These are phyloP conservation scores for Nezara viridula DNA, from an alignment of 2,888 invertebrate species.

Conservation along the genomic window DNA sequence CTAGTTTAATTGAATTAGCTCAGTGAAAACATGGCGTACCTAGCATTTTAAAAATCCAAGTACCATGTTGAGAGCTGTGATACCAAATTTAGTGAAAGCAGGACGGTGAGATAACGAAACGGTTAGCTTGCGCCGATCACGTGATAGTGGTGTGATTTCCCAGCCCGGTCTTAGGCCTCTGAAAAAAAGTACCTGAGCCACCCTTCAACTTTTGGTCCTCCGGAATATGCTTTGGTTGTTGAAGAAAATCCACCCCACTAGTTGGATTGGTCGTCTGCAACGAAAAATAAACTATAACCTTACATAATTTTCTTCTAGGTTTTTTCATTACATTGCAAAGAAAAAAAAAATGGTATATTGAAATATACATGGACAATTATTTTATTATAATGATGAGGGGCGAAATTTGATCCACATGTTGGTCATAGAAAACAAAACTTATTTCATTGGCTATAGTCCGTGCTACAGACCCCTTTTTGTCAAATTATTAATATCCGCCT, in stretches of 20 bases:
- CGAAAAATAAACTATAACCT: too few species aligned
- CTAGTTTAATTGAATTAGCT: neutral
- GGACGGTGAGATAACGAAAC: conserved; percentile 6
- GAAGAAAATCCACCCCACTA: neutral
- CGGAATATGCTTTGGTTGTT: neutral
- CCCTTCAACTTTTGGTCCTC: neutral
- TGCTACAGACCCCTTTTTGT: too few species aligned
- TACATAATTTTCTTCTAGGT: too few species aligned
- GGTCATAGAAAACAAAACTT: too few species aligned
- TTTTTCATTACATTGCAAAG: too few species aligned
- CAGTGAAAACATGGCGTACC: neutral
- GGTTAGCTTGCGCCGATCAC: neutral
- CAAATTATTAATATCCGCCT: too few species aligned
- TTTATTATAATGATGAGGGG: too few species aligned
- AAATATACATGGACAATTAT: too few species aligned
- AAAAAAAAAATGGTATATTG: too few species aligned
- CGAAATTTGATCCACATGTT: too few species aligned
- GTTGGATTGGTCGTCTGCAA: too few species aligned
- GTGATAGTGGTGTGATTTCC: conserved; percentile 11
- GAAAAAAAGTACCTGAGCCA: conserved; percentile 8
- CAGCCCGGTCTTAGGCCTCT: neutral
- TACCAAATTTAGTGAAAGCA: conserved; percentile 29
- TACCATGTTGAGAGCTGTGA: neutral
- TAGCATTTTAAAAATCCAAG: neutral
- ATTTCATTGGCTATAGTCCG: too few species aligned